phyloP scores from a whole-genome alignment of 2,113 vertebrate genomes.

The Microtus ochrogaster region DNA sequence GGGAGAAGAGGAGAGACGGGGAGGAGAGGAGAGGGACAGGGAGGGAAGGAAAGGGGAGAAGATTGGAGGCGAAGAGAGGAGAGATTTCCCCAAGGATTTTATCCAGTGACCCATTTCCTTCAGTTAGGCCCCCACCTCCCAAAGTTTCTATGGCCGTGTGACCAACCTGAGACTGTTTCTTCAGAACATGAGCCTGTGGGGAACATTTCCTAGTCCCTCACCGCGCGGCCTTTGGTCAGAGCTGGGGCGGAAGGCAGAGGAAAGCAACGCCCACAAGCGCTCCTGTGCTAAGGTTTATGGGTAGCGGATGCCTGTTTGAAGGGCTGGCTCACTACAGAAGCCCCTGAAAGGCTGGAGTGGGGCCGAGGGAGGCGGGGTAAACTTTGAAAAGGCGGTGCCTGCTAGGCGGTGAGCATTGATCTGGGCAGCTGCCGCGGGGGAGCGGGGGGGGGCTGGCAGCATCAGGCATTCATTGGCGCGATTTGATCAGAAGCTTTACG shows the following conservation, averaged over 20 bases:
- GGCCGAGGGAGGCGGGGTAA: too few species aligned
- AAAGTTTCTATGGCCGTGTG: background rate
- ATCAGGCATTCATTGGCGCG: too few species aligned
- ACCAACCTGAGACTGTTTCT: background rate
- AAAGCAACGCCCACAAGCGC: accelerated
- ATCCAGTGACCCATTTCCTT: background rate
- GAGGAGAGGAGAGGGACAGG: background rate
- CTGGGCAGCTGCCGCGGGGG: too few species aligned
- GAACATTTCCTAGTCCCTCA: background rate
- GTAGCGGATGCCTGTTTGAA: background rate
- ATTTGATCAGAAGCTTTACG: too few species aligned
- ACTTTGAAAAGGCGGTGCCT: too few species aligned
- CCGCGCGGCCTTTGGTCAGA: background rate
- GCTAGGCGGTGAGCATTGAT: too few species aligned
- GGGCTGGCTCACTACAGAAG: background rate
- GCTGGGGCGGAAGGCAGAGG: background rate
- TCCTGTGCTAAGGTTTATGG: background rate
- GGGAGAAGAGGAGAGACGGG: too few species aligned
- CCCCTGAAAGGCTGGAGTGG: background rate
- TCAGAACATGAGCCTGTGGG: background rate
- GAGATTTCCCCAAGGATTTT: background rate
- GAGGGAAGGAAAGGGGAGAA: too few species aligned
- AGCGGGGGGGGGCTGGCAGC: accelerated
- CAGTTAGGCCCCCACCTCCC: background rate
- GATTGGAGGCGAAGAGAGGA: background rate